phyloP scores from a whole-genome alignment of 2,888 invertebrate genomes.

The Pheosia gnoma region DNA sequence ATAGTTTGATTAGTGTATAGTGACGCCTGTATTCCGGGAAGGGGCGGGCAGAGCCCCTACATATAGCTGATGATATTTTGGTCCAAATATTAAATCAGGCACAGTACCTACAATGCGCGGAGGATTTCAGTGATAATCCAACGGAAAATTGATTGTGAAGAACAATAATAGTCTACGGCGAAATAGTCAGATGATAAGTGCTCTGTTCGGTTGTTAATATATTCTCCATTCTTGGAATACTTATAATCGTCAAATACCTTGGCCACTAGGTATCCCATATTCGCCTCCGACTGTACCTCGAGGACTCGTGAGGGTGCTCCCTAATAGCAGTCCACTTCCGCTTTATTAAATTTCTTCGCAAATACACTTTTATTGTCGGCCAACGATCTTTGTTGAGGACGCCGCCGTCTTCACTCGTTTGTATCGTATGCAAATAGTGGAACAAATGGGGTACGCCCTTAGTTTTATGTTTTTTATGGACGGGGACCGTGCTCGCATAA shows the following conservation, averaged over 20 bases:
- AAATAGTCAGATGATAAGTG: too few relatives aligned
- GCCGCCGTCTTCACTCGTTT: conserved; percentile 69
- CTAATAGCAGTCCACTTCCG: conserved; percentile 79
- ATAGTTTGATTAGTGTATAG: too few relatives aligned
- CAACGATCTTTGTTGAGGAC: conserved; percentile 75
- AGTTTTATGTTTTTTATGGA: conserved; percentile 76
- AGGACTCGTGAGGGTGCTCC: conserved; percentile 57
- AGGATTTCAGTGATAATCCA: too few relatives aligned
- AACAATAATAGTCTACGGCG: too few relatives aligned
- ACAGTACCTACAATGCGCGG: too few relatives aligned
- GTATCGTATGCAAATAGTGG: conserved; percentile 80
- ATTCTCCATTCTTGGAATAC: background rate
- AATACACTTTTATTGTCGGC: conserved; percentile 81
- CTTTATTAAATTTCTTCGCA: conserved; percentile 84
- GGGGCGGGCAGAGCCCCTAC: too few relatives aligned
- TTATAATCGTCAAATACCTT: background rate
- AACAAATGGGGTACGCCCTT: conserved; percentile 69
- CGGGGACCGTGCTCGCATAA: conserved; percentile 50
- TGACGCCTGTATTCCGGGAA: too few relatives aligned
- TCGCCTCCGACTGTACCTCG: conserved; percentile 30
- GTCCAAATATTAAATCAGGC: too few relatives aligned
- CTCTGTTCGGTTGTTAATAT: background rate
- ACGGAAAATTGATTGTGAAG: too few relatives aligned
- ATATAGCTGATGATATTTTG: too few relatives aligned
- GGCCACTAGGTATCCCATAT: conserved; percentile 10